phyloP scores from a whole-genome alignment of 2,797 vertebrate genomes.

The Macropodus opercularis region DNA sequence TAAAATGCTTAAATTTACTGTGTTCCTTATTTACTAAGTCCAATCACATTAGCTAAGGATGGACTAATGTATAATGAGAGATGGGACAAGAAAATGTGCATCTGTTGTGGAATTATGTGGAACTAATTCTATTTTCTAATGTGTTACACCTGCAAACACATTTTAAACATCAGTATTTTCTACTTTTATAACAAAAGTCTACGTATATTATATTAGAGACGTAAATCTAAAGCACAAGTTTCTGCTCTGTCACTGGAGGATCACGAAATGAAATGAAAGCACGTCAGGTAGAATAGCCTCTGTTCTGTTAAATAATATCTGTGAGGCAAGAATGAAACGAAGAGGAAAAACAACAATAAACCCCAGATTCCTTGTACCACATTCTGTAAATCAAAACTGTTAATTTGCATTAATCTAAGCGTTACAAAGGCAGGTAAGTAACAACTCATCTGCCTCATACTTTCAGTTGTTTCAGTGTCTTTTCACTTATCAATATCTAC shows the following conservation, averaged over 20 bases:
- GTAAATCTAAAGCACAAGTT: conserved; percentile 10
- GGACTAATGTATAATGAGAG: too few relatives aligned
- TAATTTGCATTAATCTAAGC: conserved; percentile 30
- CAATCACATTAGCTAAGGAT: too few relatives aligned
- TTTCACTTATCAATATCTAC: too few relatives aligned
- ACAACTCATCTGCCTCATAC: too few relatives aligned
- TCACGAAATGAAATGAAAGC: conserved; percentile 6
- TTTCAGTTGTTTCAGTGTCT: too few relatives aligned
- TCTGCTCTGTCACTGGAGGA: conserved; percentile 4
- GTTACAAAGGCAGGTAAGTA: conserved; percentile 18
- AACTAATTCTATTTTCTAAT: too few relatives aligned
- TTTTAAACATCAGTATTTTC: too few relatives aligned
- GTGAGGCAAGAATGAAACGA: neutral
- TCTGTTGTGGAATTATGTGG: neutral
- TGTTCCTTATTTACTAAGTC: too few relatives aligned
- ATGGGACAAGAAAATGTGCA: neutral
- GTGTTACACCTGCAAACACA: neutral
- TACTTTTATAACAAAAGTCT: too few relatives aligned
- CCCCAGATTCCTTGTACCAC: neutral
- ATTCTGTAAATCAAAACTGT: neutral
- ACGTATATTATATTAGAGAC: neutral
- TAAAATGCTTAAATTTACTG: neutral
- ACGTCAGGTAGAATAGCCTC: conserved; percentile 1
- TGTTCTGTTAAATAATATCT: neutral
- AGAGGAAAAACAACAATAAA: neutral